Evolutionary conservation across 2,797 vertebrate genomes (phyloP), one percentile per base, ranked within the genome.

Genomic region (Myotis planiceps): DNA sequence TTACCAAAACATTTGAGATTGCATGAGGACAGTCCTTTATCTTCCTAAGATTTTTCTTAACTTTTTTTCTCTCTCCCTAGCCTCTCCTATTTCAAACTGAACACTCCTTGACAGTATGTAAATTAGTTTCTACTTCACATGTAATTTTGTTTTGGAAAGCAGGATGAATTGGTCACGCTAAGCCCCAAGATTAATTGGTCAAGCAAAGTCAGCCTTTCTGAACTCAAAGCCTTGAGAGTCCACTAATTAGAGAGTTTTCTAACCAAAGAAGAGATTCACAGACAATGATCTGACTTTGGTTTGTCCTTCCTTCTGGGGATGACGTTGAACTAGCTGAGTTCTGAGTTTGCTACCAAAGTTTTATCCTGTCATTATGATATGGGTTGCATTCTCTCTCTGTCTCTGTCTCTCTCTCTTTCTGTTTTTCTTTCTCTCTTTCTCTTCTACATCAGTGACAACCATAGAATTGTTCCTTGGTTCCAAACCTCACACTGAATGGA

Each of bases 131-230:
- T 80, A 58, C 10, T 92, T 88, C 53, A 32, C 14, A 2, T 71
- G 3, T 75, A 68, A 29, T 80, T 95, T 76, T 95, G 9, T 42
- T 88, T 72, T 82, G 58, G 39, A 21, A 92, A 92, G 60, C 47
- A 65, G 10, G 81, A 88, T 90, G 65, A 78, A 65, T 34, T 76
- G 47, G 19, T 80, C 71, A 89, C 37, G 4, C 5, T 94, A 80
- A 91, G 23, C 13, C 25, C 58, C 15, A 94, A 60, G 58, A 60
- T 90, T 89, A 90, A 76, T 39, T 84, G 18, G 39, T 66, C 49
- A 90, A 68, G 42, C 49, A 79, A 76, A 90, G 29, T 79, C 65
- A 91, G 69, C 18, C 71, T 80, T 90, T 90, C 93, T 95, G 69
- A 94, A 79, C 49, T 37, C 47, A 63, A 88, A 90, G 49, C 9